Evolutionary conservation across 23 tunicate species (phyloP).

Genomic region (Halocynthia roretzi): DNA sequence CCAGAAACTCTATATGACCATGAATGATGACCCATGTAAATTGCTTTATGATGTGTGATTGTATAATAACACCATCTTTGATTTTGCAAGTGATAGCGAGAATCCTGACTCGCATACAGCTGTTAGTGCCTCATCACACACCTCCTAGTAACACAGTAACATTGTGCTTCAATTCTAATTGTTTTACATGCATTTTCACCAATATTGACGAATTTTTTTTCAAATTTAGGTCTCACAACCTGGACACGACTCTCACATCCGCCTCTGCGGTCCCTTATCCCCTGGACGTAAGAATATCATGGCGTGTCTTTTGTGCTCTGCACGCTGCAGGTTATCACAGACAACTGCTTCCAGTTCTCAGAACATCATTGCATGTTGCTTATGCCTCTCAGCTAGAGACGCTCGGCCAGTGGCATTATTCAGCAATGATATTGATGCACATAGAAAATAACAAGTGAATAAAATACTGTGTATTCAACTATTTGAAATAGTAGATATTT

Average conservation of each 20-base stretch:
- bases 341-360: constrained; percentile 3
- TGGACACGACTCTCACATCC: constrained; percentile 45
- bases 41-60: too few relatives aligned
- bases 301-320: constrained; percentile 51
- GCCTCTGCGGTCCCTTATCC: constrained; percentile 45
- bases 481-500: neutral
- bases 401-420: constrained; percentile 50
- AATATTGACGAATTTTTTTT: neutral
- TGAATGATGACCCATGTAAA: too few relatives aligned
- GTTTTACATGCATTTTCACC: neutral
- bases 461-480: neutral
- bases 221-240: constrained; percentile 44
- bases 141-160: too few relatives aligned
- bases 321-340: constrained; percentile 36
- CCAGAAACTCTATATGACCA: too few relatives aligned
- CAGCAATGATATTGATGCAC: constrained; percentile 67
- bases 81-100: too few relatives aligned
- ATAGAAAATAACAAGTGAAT: constrained; percentile 31
- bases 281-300: constrained; percentile 52
- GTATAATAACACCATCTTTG: too few relatives aligned
- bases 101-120: too few relatives aligned
- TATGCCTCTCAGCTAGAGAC: constrained; percentile 67
- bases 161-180: too few relatives aligned
- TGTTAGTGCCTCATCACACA: too few relatives aligned
- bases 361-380: constrained; percentile 34